Conservation (phyloP, 2,888 invertebrate species). For the Pilophorus perplexus region DNA sequence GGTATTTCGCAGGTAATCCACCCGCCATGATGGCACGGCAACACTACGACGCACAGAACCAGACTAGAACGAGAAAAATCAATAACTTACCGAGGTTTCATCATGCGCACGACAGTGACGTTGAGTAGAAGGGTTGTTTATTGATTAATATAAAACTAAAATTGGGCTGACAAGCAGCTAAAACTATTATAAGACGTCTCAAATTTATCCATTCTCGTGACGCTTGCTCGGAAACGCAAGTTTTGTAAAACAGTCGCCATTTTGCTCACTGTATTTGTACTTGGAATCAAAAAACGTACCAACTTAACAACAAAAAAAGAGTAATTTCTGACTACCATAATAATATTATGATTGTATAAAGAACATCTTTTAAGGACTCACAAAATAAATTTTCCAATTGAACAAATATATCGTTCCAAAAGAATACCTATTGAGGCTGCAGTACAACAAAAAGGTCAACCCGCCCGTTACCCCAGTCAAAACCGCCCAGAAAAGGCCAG, state of each 20-base stretch:
- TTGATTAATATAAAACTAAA: neutral
- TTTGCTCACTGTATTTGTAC: neutral
- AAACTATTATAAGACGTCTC: neutral
- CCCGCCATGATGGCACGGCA: slow-evolving; percentile 36
- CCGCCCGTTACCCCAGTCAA: no score
- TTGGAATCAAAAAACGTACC: no score
- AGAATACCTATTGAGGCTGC: no score
- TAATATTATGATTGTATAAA: no score
- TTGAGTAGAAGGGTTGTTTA: neutral
- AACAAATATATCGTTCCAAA: no score
- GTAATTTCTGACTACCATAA: no score
- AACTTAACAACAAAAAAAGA: neutral
- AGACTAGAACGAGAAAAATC: neutral
- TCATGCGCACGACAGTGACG: neutral
- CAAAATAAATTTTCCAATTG: no score
- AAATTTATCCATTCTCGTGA: neutral
- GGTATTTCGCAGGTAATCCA: neutral
- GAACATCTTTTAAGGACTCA: no score
- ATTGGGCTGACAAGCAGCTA: neutral
- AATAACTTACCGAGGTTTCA: neutral
- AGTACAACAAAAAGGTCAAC: no score
- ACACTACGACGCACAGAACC: neutral
- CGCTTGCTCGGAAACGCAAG: neutral
- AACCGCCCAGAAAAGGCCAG: no score
- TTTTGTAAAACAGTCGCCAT: slow-evolving; percentile 13